These are phyloP conservation scores for Ditula angustiorana DNA, from an alignment of 2,888 invertebrate species.

Conservation along the genomic window DNA sequence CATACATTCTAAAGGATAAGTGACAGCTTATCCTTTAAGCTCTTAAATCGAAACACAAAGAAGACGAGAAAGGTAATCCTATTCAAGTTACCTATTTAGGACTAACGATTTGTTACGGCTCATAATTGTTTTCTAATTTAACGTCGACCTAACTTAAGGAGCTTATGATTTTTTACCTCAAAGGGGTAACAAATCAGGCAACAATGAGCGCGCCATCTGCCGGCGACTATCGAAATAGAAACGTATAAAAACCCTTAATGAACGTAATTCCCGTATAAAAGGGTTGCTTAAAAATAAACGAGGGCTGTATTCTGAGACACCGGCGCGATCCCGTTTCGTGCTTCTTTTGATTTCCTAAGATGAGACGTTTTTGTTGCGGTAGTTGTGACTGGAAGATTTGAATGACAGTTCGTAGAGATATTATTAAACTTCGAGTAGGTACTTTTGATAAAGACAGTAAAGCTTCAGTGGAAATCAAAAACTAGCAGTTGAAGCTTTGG, in stretches of 20 bases:
- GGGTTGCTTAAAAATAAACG: constrained; percentile 81
- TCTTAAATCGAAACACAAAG: neutral
- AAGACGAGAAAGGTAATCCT: neutral
- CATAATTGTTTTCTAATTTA: constrained; percentile 29
- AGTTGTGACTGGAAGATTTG: too few relatives aligned
- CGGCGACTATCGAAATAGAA: constrained; percentile 61
- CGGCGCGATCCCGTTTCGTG: constrained; percentile 6
- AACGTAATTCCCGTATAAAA: constrained; percentile 82
- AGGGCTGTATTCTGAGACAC: constrained; percentile 59
- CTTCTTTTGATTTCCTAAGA: neutral
- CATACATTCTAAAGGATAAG: too few relatives aligned
- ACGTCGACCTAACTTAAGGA: constrained; percentile 23
- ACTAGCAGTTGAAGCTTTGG: too few relatives aligned
- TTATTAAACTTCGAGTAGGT: too few relatives aligned
- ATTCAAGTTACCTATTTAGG: neutral
- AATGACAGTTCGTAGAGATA: too few relatives aligned
- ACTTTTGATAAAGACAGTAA: too few relatives aligned
- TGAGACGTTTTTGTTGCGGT: too few relatives aligned
- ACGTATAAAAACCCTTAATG: constrained; percentile 80
- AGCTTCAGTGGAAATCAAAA: too few relatives aligned
- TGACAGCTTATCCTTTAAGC: too few relatives aligned
- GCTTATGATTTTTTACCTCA: constrained; percentile 48
- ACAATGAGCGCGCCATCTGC: constrained; percentile 65
- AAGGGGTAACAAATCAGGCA: constrained; percentile 56
- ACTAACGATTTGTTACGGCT: neutral